Base-by-base conservation (phyloP, 2,113 vertebrate genomes). In the Eretmochelys imbricata region DNA sequence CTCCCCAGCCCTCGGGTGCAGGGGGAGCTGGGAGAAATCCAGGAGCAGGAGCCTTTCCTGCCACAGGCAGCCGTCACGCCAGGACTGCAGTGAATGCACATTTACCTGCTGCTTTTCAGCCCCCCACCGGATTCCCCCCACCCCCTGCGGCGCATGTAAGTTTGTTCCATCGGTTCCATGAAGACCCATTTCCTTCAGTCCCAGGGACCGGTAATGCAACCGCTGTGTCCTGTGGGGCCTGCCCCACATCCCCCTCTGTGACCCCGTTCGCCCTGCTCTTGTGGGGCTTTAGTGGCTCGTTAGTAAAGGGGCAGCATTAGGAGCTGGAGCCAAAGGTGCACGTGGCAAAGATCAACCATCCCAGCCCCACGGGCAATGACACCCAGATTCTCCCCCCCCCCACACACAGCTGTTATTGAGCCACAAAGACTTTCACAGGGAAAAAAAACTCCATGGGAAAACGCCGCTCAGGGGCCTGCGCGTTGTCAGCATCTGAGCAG, bases 391-490 rank as follows among this genome's bases (percentile, higher is more conserved):
- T 1, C 4, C n/a, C 16, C 35, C 27, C 13, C 10, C 2, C 22
- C 51, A 17, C 51, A 19, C 51, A 7, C 22, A 38, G 75, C 22
- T 46, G 42, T 25, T 46, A 25, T 16, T 27, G 75, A 78, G 25
- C 24, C 42, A 48, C 42, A 27, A 24, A 78, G 7, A 48, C 42
- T 78, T 48, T 78, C 6, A 78, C 5, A 25, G 75, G 42, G 75
- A 6, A 6, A 4, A 82, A 87, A 49, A 96, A 96, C 59, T 50
- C 91, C 91, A 90, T 97, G 96, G 96, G 96, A 97, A 97, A 97
- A 96, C 96, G 48, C 91, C 1, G 80, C 0, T 76, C 83, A 92
- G 95, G 95, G 95, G 94, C 94, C 96, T 97, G 97, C 94, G 91
- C 35, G 35, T 79, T 95, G 96, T 96, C 95, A 97, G 96, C 93